phyloP scores from a whole-genome alignment of 1,140 invertebrate genomes.

The Polypedilum vanderplanki region DNA sequence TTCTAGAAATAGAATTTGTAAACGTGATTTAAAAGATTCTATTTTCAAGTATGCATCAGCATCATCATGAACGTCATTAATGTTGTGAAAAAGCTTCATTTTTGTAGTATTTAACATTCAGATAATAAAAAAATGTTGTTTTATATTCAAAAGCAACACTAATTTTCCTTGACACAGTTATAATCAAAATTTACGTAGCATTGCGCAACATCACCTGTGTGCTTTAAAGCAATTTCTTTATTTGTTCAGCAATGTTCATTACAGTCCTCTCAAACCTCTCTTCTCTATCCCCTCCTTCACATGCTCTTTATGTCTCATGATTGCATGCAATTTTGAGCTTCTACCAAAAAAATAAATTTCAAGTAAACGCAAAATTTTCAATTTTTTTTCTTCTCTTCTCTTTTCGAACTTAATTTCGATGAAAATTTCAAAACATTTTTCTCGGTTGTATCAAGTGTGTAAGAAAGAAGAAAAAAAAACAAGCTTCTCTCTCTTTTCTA shows the following conservation, averaged over 20 bases:
- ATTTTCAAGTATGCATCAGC: no score
- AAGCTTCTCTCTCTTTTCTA: not conserved
- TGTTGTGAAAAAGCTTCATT: no score
- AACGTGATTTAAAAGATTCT: no score
- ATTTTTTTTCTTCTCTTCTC: no score
- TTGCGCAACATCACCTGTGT: constrained; percentile 16
- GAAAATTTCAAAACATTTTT: not conserved
- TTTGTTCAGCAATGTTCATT: not conserved
- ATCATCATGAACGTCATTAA: no score
- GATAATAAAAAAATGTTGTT: constrained; percentile 19
- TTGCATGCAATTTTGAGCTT: no score
- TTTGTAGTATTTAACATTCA: not conserved
- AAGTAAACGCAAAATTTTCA: no score
- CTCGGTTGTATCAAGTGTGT: not conserved
- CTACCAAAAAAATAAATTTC: no score
- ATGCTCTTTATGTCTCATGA: not conserved
- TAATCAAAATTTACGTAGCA: constrained; percentile 18
- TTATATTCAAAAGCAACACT: constrained; percentile 18
- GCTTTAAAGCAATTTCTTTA: constrained; percentile 1
- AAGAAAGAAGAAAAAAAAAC: constrained; percentile 14
- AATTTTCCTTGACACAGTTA: constrained; percentile 18
- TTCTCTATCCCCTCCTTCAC: not conserved
- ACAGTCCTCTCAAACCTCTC: not conserved
- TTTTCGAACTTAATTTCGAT: not conserved
- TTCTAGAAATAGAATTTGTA: no score